Evolutionary conservation across 2,797 vertebrate genomes (phyloP).

Genomic region (Pseudocheirus occidentalis): DNA sequence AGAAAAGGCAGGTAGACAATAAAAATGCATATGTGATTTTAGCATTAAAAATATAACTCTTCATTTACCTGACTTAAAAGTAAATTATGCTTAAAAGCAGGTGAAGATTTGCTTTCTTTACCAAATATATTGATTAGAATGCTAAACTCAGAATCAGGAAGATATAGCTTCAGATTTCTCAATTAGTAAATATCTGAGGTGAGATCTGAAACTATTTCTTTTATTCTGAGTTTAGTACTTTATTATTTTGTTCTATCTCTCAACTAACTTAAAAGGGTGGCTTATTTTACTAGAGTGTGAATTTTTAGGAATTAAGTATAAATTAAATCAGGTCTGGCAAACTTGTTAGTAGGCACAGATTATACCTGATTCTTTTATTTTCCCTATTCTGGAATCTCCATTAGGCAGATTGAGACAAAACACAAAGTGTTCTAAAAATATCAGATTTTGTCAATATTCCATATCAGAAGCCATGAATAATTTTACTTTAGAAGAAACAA

Average conservation of each 20-base stretch:
- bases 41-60: neutral
- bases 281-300: neutral
- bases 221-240: neutral
- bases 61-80: neutral
- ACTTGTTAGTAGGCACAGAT: neutral
- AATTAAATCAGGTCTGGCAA: neutral
- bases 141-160: neutral
- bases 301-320: neutral
- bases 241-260: neutral
- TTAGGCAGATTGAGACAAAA: neutral
- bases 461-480: slow-evolving; percentile 37
- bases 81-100: neutral
- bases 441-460: slow-evolving; percentile 10
- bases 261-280: neutral
- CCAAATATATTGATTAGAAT: neutral
- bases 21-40: neutral
- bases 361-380: neutral
- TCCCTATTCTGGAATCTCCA: neutral
- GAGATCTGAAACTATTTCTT: neutral
- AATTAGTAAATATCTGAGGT: neutral
- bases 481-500: slow-evolving; percentile 37
- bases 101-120: neutral
- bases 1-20: neutral
- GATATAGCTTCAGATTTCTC: neutral
- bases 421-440: neutral